phyloP scores from a whole-genome alignment of 1,140 invertebrate species.

The Heliconius eleuchia region DNA sequence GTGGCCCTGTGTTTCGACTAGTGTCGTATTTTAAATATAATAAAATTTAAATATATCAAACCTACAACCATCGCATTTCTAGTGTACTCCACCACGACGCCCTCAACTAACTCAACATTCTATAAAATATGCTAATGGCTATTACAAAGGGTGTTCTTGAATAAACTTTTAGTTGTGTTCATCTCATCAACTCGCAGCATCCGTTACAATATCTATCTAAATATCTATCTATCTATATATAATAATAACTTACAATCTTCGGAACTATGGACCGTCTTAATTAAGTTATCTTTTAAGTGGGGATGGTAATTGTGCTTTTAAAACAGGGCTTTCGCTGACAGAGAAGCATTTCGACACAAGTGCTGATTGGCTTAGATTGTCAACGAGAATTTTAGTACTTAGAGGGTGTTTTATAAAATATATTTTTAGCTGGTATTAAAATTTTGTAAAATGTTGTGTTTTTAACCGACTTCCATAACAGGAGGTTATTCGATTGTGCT shows the following conservation, averaged over 20 bases:
- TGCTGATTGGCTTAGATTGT: slow-evolving; percentile 14
- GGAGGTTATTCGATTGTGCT: background rate
- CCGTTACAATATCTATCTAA: background rate
- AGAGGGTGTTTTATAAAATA: background rate
- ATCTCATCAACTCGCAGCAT: background rate
- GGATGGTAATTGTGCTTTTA: slow-evolving; percentile 34
- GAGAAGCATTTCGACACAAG: slow-evolving; percentile 32
- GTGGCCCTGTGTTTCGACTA: no score
- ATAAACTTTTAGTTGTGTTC: slow-evolving; percentile 1
- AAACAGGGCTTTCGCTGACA: slow-evolving; percentile 39
- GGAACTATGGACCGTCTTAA: slow-evolving; percentile 40
- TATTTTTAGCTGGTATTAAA: background rate
- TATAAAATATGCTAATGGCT: background rate
- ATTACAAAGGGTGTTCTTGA: background rate
- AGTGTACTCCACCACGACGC: no score
- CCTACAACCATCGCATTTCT: no score
- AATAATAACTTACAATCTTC: slow-evolving; percentile 44
- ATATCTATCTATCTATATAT: background rate
- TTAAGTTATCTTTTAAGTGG: slow-evolving; percentile 36
- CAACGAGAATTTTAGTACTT: slow-evolving; percentile 1
- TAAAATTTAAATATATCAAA: no score
- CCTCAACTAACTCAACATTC: background rate
- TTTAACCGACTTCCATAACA: background rate
- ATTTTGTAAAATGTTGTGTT: background rate
- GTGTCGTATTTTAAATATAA: no score